phyloP scores from a whole-genome alignment of 2,888 invertebrate genomes.

The Miltochrista miniata region DNA sequence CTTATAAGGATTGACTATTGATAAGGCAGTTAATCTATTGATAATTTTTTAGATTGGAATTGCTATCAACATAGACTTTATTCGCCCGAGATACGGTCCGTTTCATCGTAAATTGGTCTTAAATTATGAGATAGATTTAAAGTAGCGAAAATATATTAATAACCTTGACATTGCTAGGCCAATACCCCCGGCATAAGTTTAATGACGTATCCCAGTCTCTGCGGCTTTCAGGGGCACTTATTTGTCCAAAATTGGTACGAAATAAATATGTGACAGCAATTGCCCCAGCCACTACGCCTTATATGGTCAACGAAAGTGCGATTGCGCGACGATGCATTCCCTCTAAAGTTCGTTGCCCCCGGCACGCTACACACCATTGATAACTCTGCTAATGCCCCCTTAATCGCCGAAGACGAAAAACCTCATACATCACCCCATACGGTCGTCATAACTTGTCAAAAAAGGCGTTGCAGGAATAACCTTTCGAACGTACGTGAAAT shows the following conservation, averaged over 20 bases:
- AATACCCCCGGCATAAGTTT: slow-evolving; percentile 50
- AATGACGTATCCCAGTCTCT: slow-evolving; percentile 36
- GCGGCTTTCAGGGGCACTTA: slow-evolving; percentile 42
- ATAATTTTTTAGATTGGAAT: slow-evolving; percentile 13
- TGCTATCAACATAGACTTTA: slow-evolving; percentile 31
- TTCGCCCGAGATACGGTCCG: slow-evolving; percentile 25
- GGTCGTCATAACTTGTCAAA: slow-evolving; percentile 58
- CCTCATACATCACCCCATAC: slow-evolving; percentile 32
- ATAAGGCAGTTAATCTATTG: not conserved
- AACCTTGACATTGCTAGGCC: slow-evolving; percentile 69
- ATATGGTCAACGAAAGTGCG: slow-evolving; percentile 77
- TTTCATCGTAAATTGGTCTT: slow-evolving; percentile 29
- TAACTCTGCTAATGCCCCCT: slow-evolving; percentile 42
- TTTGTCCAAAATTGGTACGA: slow-evolving; percentile 63
- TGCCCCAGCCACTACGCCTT: slow-evolving; percentile 68
- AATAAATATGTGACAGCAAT: slow-evolving; percentile 58
- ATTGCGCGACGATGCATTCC: slow-evolving; percentile 77
- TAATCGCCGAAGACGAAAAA: slow-evolving; percentile 31
- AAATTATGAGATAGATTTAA: slow-evolving; percentile 32
- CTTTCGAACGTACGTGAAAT: slow-evolving; percentile 77
- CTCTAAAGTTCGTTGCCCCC: slow-evolving; percentile 76
- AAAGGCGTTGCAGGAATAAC: slow-evolving; percentile 77
- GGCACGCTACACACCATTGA: slow-evolving; percentile 47
- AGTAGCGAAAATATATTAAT: slow-evolving; percentile 30
- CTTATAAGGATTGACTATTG: too few relatives aligned